Conservation (phyloP, 2,888 invertebrate species). For the Stratiomys singularior region DNA sequence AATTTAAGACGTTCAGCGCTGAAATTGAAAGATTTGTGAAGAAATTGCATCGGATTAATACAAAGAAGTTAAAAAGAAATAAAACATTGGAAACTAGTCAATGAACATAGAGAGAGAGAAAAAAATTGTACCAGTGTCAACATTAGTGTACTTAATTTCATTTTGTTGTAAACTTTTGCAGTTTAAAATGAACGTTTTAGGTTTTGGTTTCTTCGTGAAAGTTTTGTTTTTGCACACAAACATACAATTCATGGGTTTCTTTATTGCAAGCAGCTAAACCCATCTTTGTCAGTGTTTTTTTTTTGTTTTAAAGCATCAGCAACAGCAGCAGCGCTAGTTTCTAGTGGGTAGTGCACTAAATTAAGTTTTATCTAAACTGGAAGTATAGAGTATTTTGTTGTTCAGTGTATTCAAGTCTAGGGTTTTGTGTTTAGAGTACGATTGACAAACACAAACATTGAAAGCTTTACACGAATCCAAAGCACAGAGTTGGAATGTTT, state of each 20-base stretch:
- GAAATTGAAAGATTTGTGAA: constrained; percentile 44
- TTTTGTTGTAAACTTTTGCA: not conserved
- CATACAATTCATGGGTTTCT: constrained; percentile 31
- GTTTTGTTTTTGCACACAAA: not conserved
- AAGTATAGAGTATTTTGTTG: not conserved
- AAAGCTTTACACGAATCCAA: not conserved
- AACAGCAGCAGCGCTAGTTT: constrained; percentile 10
- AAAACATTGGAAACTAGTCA: not conserved
- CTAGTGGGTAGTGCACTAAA: constrained; percentile 8
- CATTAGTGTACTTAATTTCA: too few species aligned
- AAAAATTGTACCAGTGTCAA: too few species aligned
- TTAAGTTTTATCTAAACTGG: constrained; percentile 4
- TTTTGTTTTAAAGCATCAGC: constrained; percentile 11
- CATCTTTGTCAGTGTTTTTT: constrained; percentile 17
- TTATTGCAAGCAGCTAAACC: constrained; percentile 33
- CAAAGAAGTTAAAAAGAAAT: not conserved
- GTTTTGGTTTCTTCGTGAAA: not conserved
- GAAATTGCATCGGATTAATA: constrained; percentile 22
- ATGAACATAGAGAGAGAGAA: not conserved
- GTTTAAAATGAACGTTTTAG: not conserved
- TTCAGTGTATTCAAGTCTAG: not conserved
- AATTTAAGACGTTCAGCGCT: constrained; percentile 45
- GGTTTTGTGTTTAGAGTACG: not conserved
- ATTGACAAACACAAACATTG: constrained; percentile 8
- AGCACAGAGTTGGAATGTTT: not conserved